Conservation (phyloP, 2,113 vertebrate genomes). For the Bos taurus region ARS-UCD2.0 NC_037329.1:14834501-14835000, state of each 20-base stretch:
- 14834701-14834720: not conserved
- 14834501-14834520: not conserved
- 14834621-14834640: not conserved
- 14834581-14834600: not conserved
- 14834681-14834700: too few relatives aligned
- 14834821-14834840: not conserved
- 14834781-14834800: not conserved
- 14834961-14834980: not conserved
- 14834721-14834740: not conserved
- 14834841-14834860: not conserved
- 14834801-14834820: not conserved
- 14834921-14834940: slow-evolving; percentile 3
- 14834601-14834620: not conserved
- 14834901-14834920: not conserved
- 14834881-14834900: not conserved
- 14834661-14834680: too few relatives aligned
- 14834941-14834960: not conserved
- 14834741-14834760: not conserved
- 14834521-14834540: not conserved
- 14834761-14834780: not conserved
- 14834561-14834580: slow-evolving; percentile 16
- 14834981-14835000: not conserved
- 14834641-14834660: too few relatives aligned
- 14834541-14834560: slow-evolving; percentile 23
- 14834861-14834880: not conserved